Base-by-base conservation (phyloP, 1,140 invertebrate species). In the Xylocopa sonorina region DNA sequence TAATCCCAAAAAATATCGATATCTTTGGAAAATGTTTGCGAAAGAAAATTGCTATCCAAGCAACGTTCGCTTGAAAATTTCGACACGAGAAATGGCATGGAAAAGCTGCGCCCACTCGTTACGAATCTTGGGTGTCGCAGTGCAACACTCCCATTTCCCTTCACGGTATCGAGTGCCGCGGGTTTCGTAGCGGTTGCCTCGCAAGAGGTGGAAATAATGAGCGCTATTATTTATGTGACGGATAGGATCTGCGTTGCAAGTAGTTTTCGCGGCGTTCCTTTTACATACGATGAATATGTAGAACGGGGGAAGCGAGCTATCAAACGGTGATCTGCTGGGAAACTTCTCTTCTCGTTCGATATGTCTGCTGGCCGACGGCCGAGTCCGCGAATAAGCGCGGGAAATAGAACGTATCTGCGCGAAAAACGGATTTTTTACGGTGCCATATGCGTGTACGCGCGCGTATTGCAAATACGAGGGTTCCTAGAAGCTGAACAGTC, bases 211-310 rank as follows among this genome's bases (percentile, higher is more conserved):
- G 46, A 63, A 64, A 74, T 74, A 74, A 64, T 64, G 34, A 64
- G 24, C 18, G 60, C 16, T 74, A 63, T 74, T 74, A 74, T 64
- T 74, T 74, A 74, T 74, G 34, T 63, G 60, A 51, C 58, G 46
- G 72, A 74, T 64, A 64, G 46, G 58, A 74, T 74, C 72, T 38
- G 72, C 50, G 16, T 51, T 64, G 29, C 58, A 29, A 74, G 60
- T 21, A 32, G 58, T 74, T 74, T 60, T 64, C 38, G 34, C 46
- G 38, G 18, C 60, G 46, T 74, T 74, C 72, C 50, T 43, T 74
- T 74, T 74, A 64, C 72, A 74, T 64, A 64, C 72, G 34, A 64
- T 74, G 58, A 74, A 74, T 74, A 74, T 74, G 72, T 64, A 74
- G 58, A 48, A 34, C 32, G 21, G n/a, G 12, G 18, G 32, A 27